Conservation (phyloP, 2,888 invertebrate genomes). For the Baccha elongata region DNA sequence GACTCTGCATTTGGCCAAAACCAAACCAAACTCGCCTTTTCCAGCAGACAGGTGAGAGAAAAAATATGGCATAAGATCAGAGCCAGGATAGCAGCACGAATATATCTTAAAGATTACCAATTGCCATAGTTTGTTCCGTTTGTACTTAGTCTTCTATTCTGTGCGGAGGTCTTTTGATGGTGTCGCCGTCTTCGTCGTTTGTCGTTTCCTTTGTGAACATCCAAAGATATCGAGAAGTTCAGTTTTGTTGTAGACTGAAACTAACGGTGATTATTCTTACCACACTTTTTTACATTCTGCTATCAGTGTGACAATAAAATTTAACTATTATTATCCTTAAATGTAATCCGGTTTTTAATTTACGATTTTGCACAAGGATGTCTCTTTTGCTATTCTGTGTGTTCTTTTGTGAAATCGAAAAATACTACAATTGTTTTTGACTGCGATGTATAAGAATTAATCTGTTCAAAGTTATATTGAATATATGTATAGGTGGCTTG, state of each 20-base stretch:
- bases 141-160: too few relatives aligned
- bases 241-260: conserved; percentile 25
- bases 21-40: conserved; percentile 41
- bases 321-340: conserved; percentile 66
- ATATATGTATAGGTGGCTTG: too few relatives aligned
- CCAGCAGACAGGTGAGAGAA: conserved; percentile 67
- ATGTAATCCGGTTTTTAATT: conserved; percentile 67
- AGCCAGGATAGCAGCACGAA: conserved; percentile 56
- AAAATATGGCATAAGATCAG: conserved; percentile 71
- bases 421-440: too few relatives aligned
- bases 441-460: too few relatives aligned
- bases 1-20: conserved; percentile 39
- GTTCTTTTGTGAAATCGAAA: background rate
- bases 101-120: conserved; percentile 73
- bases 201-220: conserved; percentile 12
- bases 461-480: too few relatives aligned
- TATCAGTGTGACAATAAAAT: conserved; percentile 72
- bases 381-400: too few relatives aligned
- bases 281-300: conserved; percentile 41
- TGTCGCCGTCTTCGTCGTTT: conserved; percentile 4
- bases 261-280: conserved; percentile 63
- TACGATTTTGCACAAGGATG: conserved; percentile 34
- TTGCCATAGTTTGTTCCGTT: conserved; percentile 61
- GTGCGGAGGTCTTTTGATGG: conserved; percentile 8
- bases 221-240: conserved; percentile 33